A percentile compares a stretch with the other conserved stretches of the same genome.
Evolutionary conservation across 1,140 invertebrate genomes (phyloP).

Genomic region (Drosophila yakuba): DNA sequence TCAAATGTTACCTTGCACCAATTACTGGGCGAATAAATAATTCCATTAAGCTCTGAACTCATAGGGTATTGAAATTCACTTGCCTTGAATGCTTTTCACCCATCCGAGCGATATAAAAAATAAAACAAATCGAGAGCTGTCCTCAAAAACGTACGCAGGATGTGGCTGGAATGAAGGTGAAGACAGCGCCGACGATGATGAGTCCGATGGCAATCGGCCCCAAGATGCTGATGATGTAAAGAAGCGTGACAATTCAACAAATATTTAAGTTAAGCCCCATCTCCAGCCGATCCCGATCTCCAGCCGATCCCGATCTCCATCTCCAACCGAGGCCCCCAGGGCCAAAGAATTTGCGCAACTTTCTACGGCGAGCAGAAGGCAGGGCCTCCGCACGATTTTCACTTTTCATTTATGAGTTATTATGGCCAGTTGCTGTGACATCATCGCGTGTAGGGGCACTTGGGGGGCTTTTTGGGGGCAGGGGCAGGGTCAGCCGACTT

Average conservation of each 20-base stretch:
- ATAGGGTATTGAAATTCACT: slow-evolving; percentile 18
- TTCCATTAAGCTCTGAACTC: no score
- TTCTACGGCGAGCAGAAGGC: slow-evolving; percentile 55
- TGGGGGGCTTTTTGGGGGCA: background rate
- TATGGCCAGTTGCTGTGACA: slow-evolving; percentile 64
- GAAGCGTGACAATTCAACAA: slow-evolving; percentile 78
- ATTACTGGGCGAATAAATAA: background rate
- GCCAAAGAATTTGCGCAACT: slow-evolving; percentile 80
- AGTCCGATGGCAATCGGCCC: slow-evolving; percentile 50
- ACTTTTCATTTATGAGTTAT: slow-evolving; percentile 82
- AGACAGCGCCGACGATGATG: slow-evolving; percentile 54
- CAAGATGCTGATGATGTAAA: slow-evolving; percentile 66
- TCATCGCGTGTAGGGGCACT: slow-evolving; percentile 39
- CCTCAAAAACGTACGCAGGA: slow-evolving; percentile 82
- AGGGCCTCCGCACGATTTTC: slow-evolving; percentile 62
- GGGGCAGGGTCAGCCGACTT: slow-evolving; percentile 28
- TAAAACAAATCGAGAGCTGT: slow-evolving; percentile 44
- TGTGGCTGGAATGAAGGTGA: slow-evolving; percentile 53
- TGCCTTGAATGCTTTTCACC: slow-evolving; percentile 49
- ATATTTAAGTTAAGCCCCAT: slow-evolving; percentile 65
- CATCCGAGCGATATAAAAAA: slow-evolving; percentile 22
- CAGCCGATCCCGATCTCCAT: background rate
- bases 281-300: background rate
- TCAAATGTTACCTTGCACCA: no score
- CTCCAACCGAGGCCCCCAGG: slow-evolving; percentile 32